Conservation (phyloP, 2,888 invertebrate genomes). For the Drosophila quinaria region DNA sequence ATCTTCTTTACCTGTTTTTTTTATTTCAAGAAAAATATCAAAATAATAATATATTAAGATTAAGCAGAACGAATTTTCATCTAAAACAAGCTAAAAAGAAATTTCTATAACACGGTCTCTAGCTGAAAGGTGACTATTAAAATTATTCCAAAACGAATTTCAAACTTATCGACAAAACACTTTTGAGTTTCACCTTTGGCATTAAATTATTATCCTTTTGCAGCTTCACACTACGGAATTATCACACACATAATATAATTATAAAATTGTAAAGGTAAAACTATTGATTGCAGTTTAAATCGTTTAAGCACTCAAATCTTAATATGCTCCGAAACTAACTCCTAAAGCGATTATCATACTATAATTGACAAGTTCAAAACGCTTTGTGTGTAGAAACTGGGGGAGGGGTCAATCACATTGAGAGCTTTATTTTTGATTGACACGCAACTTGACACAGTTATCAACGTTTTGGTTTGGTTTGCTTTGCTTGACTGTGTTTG, state of each 20-base stretch:
- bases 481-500: conserved; percentile 10
- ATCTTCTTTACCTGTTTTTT: too few species aligned
- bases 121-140: neutral
- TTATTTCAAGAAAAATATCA: too few species aligned
- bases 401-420: conserved; percentile 36
- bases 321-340: conserved; percentile 7
- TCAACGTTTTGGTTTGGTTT: conserved; percentile 27
- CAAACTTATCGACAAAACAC: neutral
- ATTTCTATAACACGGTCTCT: too few species aligned
- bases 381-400: conserved; percentile 10
- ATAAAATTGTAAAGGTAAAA: neutral
- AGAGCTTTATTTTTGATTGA: conserved; percentile 48
- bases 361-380: conserved; percentile 25
- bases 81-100: too few species aligned
- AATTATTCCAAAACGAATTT: neutral
- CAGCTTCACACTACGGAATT: neutral
- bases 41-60: too few species aligned
- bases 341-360: conserved; percentile 22
- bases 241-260: conserved; percentile 2
- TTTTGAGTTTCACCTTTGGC: neutral
- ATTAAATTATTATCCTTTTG: neutral
- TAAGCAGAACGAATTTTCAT: too few species aligned
- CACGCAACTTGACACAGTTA: conserved; percentile 43
- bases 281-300: conserved; percentile 3
- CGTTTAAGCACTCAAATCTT: neutral